Conservation (phyloP, 2,797 vertebrate species). For the Microtus obscurus region DNA sequence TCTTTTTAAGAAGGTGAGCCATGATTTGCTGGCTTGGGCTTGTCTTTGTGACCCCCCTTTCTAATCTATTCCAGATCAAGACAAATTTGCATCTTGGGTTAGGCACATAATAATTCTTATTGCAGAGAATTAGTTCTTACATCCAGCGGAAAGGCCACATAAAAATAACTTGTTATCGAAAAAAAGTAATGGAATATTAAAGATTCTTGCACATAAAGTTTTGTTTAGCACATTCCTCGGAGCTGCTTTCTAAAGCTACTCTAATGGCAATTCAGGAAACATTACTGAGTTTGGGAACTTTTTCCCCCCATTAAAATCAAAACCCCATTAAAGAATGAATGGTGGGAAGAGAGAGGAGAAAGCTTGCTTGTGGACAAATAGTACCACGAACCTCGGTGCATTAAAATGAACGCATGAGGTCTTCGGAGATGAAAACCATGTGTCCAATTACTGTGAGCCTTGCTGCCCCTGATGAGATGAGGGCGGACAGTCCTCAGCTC, state of each 20-base stretch:
- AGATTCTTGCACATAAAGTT: constrained; percentile 65
- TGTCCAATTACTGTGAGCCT: constrained; percentile 76
- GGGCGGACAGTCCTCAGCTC: constrained; percentile 70
- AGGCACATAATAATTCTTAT: constrained; percentile 68
- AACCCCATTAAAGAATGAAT: constrained; percentile 61
- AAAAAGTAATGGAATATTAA: constrained; percentile 66
- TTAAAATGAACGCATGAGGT: constrained; percentile 74
- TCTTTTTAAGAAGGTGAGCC: not conserved
- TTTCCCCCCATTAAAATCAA: constrained; percentile 58
- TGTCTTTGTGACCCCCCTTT: not conserved
- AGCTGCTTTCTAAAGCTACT: constrained; percentile 62
- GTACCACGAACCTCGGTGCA: constrained; percentile 66
- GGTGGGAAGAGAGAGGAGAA: constrained; percentile 40
- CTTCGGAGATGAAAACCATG: constrained; percentile 77
- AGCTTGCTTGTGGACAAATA: constrained; percentile 78
- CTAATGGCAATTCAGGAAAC: constrained; percentile 71
- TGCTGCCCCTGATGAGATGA: constrained; percentile 57
- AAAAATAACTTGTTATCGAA: constrained; percentile 63
- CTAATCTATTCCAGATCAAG: constrained; percentile 67
- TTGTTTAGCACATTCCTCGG: constrained; percentile 66
- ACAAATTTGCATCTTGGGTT: constrained; percentile 46
- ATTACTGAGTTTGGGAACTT: constrained; percentile 63
- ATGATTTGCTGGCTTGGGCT: not conserved
- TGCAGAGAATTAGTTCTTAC: constrained; percentile 57
- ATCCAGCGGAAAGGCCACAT: constrained; percentile 42